Evolutionary conservation across 2,888 invertebrate species (phyloP), one percentile per base, ranked within the genome.

Genomic region (Lithophane socia): DNA sequence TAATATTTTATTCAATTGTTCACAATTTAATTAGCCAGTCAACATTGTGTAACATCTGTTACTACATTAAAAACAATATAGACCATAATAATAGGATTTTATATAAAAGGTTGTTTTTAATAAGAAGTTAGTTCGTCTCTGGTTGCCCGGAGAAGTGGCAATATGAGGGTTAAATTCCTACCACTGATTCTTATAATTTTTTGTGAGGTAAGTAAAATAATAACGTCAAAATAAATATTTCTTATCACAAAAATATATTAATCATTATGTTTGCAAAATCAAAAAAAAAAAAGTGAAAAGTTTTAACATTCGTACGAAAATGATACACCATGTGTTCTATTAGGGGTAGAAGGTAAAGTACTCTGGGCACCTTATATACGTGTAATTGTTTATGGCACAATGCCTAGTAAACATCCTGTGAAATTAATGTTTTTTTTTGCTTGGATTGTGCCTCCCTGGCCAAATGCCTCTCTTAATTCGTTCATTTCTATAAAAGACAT

Each of bases 171-270:
- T 16, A 18, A 52, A 18, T 18, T 66, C 18, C 24, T 52, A 13
- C 21, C 18, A 66, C 18, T 52, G 37, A 18, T 24, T 42, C 18
- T 72, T 42, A 21, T 66, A 12, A 21, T 66, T 42, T 24, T 66
- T 24, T 66, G n/a, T 52, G 18, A 18, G 66, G 72, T 72, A 42
- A 72, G 72, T 72, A 66, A 37, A 37, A 37, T 37, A 66, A 66
- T 64, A 42, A 13, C 8, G 8, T 37, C 8, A 1, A 37, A 37
- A 37, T 37, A 21, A 7, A 37, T 63, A 37, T 37, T 12, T 37
- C 12, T 2, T 21, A 24, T 7, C 24, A 2, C 37, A 37, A 37
- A 37, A 37, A 37, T 37, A 37, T 37, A 37, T 37, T 37, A 37
- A 3, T 37, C 3, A 4, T 3, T 37, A 37, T 37, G 4, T 37